Conservation (phyloP, 2,888 invertebrate species). For the Tetramorium bicarinatum region DNA sequence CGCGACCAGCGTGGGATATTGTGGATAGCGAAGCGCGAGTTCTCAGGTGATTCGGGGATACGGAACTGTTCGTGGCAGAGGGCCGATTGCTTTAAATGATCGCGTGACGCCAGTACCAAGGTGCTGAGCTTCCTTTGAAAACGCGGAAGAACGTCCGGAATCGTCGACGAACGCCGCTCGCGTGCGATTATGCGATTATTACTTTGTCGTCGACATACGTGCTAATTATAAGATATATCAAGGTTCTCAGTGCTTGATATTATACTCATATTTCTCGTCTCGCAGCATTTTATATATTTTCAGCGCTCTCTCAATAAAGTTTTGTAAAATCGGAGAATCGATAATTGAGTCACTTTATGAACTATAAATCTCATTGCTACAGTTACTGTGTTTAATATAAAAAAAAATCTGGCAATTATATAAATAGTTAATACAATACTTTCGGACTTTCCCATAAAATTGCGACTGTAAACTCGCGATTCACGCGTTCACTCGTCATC, state of each 20-base stretch:
- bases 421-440: constrained; percentile 14
- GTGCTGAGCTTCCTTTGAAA: constrained; percentile 30
- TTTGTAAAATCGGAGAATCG: not conserved
- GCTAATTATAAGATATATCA: not conserved
- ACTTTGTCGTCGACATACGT: constrained; percentile 4
- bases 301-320: not conserved
- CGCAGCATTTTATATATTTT: not conserved
- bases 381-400: not conserved
- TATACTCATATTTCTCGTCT: not conserved
- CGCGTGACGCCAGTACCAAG: constrained; percentile 38
- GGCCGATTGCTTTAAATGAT: constrained; percentile 43
- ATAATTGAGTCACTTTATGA: not conserved
- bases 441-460: constrained; percentile 1
- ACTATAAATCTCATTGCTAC: not conserved
- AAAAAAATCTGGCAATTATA: not conserved
- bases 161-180: constrained; percentile 10
- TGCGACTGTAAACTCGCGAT: not conserved
- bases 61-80: constrained; percentile 38
- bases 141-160: constrained; percentile 20
- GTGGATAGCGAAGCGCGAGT: not conserved
- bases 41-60: constrained; percentile 19
- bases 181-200: constrained; percentile 18
- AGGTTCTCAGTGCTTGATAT: not conserved
- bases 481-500: constrained; percentile 37
- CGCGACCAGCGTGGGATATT: constrained; percentile 51